Conservation (phyloP, 2,113 vertebrate species). For the Oryzias melastigma region DNA sequence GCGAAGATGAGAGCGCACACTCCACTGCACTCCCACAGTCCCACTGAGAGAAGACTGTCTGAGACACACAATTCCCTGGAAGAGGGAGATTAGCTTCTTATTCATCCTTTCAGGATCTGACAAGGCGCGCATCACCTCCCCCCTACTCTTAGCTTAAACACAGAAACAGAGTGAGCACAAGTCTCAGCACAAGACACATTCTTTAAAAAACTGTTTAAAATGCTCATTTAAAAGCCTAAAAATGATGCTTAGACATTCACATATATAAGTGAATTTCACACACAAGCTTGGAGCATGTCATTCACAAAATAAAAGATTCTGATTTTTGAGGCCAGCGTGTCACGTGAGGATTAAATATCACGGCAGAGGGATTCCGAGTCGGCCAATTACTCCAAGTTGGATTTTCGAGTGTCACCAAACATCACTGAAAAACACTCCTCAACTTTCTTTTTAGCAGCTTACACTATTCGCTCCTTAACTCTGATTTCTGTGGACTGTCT, state of each 20-base stretch:
- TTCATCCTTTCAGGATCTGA: conserved; percentile 68
- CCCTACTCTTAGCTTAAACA: conserved; percentile 31
- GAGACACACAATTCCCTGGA: conserved; percentile 61
- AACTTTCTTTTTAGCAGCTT: conserved; percentile 40
- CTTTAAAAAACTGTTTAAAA: conserved; percentile 40
- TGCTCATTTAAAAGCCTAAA: conserved; percentile 27
- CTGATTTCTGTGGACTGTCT: conserved; percentile 59
- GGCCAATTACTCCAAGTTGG: conserved; percentile 41
- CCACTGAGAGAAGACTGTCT: conserved; percentile 46
- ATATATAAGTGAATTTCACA: too few relatives aligned
- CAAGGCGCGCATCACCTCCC: conserved; percentile 42
- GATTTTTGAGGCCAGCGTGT: conserved; percentile 31
- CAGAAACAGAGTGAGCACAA: conserved; percentile 35
- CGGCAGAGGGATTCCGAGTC: conserved; percentile 19
- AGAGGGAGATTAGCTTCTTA: conserved; percentile 69
- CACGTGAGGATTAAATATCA: conserved; percentile 28
- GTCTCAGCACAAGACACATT: conserved; percentile 52
- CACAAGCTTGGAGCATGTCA: neutral
- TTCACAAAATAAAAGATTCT: conserved; percentile 21
- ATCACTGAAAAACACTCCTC: conserved; percentile 55
- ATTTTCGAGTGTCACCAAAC: conserved; percentile 66
- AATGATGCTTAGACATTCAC: too few relatives aligned
- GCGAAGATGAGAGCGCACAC: conserved; percentile 31
- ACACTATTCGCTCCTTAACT: conserved; percentile 59
- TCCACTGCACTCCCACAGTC: conserved; percentile 43